Evolutionary conservation across 2,113 vertebrate species (phyloP).

Genomic region (Otis tarda): DNA sequence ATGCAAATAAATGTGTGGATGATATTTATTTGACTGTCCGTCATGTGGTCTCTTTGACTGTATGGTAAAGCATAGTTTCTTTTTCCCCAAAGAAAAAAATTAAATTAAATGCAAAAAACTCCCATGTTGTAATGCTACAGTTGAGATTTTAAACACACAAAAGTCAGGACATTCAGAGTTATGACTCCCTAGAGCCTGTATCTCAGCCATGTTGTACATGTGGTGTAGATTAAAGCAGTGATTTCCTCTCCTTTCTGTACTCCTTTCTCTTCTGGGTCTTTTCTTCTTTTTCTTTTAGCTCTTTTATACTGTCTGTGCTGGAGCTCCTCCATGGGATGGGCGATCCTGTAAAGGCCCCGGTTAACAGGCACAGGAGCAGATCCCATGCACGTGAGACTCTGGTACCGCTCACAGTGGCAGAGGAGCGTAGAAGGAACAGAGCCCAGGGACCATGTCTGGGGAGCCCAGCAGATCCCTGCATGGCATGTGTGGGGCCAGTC

Average conservation of each 20-base stretch:
- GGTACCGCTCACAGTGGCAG: accelerated
- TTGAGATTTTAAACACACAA: constrained; percentile 62
- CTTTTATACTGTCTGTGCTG: not conserved
- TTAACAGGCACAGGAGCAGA: not conserved
- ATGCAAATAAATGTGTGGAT: constrained; percentile 41
- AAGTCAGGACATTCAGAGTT: constrained; percentile 62
- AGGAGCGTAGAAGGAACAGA: not conserved
- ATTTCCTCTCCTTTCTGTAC: constrained; percentile 46
- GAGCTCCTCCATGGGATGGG: not conserved
- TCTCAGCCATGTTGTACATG: constrained; percentile 53
- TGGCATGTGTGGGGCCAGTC: accelerated
- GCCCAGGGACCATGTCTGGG: not conserved
- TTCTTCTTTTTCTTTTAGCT: not conserved
- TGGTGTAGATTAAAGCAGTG: constrained; percentile 63
- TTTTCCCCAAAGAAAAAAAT: constrained; percentile 32
- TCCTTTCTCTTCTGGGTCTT: constrained; percentile 3
- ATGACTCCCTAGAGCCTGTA: constrained; percentile 52
- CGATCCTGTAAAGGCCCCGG: not conserved
- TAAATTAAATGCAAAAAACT: constrained; percentile 30
- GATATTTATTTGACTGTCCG: constrained; percentile 44
- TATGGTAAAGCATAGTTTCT: constrained; percentile 3
- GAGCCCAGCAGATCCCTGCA: not conserved
- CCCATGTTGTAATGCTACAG: constrained; percentile 47
- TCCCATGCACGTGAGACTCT: not conserved
- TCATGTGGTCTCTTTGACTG: constrained; percentile 40